phyloP scores from a whole-genome alignment of 2,113 vertebrate genomes.

The Oryzias javanicus region DNA sequence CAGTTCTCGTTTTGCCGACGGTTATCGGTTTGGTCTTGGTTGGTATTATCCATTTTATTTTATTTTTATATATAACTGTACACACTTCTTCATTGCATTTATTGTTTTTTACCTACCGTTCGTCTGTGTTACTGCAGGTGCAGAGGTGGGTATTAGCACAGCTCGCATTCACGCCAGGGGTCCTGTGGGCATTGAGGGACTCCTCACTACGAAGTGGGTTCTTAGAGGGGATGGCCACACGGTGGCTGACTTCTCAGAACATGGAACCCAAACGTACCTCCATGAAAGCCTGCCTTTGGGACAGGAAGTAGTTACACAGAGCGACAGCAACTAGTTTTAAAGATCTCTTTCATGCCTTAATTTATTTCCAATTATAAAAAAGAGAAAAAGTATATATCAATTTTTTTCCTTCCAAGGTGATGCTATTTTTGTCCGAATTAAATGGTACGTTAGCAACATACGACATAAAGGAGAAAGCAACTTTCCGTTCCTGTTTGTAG shows the following conservation, averaged over 20 bases:
- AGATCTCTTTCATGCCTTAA: constrained; percentile 1
- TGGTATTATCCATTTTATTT: neutral
- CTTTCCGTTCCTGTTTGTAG: no score
- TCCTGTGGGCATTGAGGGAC: constrained; percentile 95
- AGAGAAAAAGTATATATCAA: no score
- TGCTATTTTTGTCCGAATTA: no score
- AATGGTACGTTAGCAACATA: no score
- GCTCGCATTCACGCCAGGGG: constrained; percentile 93
- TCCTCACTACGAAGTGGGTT: constrained; percentile 96
- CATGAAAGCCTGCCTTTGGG: constrained; percentile 87
- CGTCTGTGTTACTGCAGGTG: constrained; percentile 74
- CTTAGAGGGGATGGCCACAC: constrained; percentile 89
- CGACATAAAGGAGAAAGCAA: no score
- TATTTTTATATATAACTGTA: neutral
- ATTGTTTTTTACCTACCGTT: neutral
- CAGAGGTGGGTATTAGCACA: constrained; percentile 95
- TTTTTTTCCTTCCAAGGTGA: no score
- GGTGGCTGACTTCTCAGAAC: constrained; percentile 89
- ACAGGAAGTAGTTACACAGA: constrained; percentile 37
- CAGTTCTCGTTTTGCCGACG: constrained; percentile 94
- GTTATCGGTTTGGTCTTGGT: constrained; percentile 96
- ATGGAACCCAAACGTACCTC: constrained; percentile 87
- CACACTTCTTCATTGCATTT: no score
- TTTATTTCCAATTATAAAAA: neutral
- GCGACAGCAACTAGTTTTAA: constrained; percentile 51